Conservation (phyloP, 2,113 vertebrate genomes). For the Pelvicachromis taeniatus region DNA sequence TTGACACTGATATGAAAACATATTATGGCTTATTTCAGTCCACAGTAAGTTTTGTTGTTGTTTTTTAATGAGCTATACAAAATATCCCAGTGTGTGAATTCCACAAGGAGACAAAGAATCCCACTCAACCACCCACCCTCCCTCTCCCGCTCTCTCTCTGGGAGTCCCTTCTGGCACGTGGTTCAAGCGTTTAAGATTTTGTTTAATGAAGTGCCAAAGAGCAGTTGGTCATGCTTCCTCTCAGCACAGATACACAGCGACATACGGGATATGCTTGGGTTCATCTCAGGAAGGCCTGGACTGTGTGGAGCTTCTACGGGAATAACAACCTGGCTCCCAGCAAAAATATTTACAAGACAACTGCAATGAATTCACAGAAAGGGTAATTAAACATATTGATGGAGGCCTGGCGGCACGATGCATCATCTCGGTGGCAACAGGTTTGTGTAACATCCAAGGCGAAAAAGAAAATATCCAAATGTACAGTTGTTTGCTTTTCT, state of each 20-base stretch:
- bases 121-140: not conserved
- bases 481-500: constrained; percentile 52
- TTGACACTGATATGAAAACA: not conserved
- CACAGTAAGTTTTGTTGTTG: not conserved
- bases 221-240: constrained; percentile 60
- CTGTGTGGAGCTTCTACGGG: constrained; percentile 22
- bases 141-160: not conserved
- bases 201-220: constrained; percentile 58
- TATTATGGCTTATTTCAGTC: not conserved
- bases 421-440: constrained; percentile 51
- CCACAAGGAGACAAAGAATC: not conserved
- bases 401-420: constrained; percentile 40
- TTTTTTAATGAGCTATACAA: not conserved
- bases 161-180: constrained; percentile 14
- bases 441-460: constrained; percentile 49
- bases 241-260: constrained; percentile 65
- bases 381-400: constrained; percentile 63
- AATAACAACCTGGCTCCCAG: constrained; percentile 36
- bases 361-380: constrained; percentile 32
- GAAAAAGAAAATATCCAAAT: constrained; percentile 66
- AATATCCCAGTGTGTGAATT: not conserved
- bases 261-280: constrained; percentile 62
- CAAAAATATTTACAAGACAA: constrained; percentile 52
- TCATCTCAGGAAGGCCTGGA: constrained; percentile 69
- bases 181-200: constrained; percentile 18